phyloP scores from a whole-genome alignment of 2,888 invertebrate species.

The Stenotaenia linearis region DNA sequence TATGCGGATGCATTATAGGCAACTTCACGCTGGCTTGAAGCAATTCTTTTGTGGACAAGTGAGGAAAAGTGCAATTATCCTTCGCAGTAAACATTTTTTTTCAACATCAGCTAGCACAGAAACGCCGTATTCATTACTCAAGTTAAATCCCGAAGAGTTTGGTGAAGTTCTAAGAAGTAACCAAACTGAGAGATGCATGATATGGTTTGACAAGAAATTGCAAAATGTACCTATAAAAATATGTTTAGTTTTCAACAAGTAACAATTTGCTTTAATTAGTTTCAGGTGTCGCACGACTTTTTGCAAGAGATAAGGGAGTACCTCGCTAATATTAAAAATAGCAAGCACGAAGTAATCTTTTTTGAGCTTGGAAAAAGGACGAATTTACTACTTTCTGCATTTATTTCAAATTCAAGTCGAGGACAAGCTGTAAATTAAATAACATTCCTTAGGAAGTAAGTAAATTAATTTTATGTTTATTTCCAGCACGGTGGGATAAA shows the following conservation, averaged over 20 bases:
- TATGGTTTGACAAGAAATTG: neutral
- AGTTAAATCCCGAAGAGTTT: neutral
- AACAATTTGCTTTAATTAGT: neutral
- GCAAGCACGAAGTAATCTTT: slow-evolving; percentile 41
- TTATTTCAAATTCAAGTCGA: slow-evolving; percentile 41
- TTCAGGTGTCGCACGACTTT: neutral
- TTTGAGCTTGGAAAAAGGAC: slow-evolving; percentile 39
- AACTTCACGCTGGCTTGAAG: neutral
- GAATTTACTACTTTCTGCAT: slow-evolving; percentile 40
- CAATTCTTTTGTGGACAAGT: neutral
- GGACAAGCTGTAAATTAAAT: slow-evolving; percentile 41
- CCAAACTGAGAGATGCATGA: neutral
- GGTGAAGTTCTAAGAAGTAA: neutral
- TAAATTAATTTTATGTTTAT: neutral
- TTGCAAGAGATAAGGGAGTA: neutral
- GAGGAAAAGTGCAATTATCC: neutral
- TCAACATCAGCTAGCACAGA: neutral
- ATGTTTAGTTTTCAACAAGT: neutral
- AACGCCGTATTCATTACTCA: neutral
- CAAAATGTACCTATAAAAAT: neutral
- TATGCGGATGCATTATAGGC: neutral
- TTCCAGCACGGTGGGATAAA: slow-evolving; percentile 41
- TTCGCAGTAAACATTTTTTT: neutral
- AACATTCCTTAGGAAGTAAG: neutral
- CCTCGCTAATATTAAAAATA: neutral